These are phyloP conservation scores for Megalops atlanticus DNA, from an alignment of 2,113 vertebrate species.

Conservation along the genomic window DNA sequence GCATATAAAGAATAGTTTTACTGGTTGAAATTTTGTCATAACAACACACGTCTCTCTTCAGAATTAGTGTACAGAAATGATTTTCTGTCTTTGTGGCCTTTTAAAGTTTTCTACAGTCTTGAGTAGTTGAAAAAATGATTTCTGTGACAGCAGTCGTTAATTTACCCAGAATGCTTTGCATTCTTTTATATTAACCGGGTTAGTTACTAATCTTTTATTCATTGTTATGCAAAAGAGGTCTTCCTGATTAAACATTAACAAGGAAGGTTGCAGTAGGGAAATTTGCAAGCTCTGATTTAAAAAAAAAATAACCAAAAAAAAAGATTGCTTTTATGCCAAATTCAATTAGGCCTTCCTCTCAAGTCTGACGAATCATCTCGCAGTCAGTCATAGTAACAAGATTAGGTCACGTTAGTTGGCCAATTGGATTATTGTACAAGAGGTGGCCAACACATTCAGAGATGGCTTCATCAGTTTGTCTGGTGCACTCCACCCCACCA, in stretches of 20 bases:
- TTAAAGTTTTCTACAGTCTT: neutral
- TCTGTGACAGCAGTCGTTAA: neutral
- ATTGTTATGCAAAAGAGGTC: conserved; percentile 46
- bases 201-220: conserved; percentile 51
- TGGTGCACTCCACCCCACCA: neutral
- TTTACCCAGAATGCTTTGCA: conserved; percentile 12
- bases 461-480: conserved; percentile 40
- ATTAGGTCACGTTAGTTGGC: conserved; percentile 44
- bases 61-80: neutral
- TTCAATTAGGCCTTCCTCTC: conserved; percentile 3
- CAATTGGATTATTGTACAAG: conserved; percentile 45
- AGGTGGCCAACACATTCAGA: conserved; percentile 35
- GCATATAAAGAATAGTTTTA: neutral
- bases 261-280: conserved; percentile 7
- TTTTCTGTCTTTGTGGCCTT: neutral
- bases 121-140: neutral
- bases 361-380: conserved; percentile 21
- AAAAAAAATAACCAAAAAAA: neutral
- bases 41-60: neutral
- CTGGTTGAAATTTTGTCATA: no score
- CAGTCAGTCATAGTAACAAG: conserved; percentile 36
- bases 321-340: neutral
- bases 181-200: conserved; percentile 38
- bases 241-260: conserved; percentile 45
- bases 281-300: conserved; percentile 6